phyloP scores from a whole-genome alignment of 1,140 invertebrate species.

The Pemphigus obesinymphae region DNA sequence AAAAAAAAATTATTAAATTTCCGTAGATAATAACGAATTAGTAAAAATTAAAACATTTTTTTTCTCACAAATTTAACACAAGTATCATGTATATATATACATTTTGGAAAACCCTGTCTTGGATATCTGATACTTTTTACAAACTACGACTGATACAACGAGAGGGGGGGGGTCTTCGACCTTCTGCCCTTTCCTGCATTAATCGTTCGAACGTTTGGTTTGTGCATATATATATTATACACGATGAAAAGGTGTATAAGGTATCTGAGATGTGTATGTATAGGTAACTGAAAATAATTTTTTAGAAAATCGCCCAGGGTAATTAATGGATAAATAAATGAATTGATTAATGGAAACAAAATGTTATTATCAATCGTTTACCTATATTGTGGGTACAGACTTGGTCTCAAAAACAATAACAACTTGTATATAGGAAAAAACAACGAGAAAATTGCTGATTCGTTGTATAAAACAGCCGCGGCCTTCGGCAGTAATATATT shows the following conservation, averaged over 20 bases:
- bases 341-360: too few relatives aligned
- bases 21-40: too few relatives aligned
- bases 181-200: neutral
- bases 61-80: too few relatives aligned
- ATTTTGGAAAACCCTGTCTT: slow-evolving; percentile 16
- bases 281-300: too few relatives aligned
- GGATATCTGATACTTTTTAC: neutral
- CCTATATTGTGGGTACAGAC: neutral
- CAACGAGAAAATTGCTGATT: neutral
- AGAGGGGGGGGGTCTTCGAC: neutral
- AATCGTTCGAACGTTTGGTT: too few relatives aligned
- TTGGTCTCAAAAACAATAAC: neutral
- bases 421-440: neutral
- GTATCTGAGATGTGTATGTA: neutral
- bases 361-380: neutral
- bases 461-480: neutral
- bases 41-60: too few relatives aligned
- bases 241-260: neutral
- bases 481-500: slow-evolving; percentile 17
- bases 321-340: too few relatives aligned
- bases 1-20: too few relatives aligned
- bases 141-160: neutral
- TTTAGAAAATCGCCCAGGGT: too few relatives aligned
- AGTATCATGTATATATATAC: neutral
- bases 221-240: too few relatives aligned